Base-by-base conservation (phyloP, 2,113 vertebrate species). In the Rhodinocichla rosea region DNA sequence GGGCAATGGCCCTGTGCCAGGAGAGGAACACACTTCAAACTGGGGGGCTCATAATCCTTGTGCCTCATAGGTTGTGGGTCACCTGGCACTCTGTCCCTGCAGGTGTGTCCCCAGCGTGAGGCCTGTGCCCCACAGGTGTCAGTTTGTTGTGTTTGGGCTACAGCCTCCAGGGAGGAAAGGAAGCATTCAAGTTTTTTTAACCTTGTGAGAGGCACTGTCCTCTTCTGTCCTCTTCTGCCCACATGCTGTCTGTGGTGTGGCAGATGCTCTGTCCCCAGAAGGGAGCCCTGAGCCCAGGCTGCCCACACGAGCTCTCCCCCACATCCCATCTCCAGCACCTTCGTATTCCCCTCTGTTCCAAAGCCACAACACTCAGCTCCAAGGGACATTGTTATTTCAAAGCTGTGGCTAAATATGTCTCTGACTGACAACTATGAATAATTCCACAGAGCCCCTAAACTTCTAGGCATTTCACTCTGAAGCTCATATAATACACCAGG, bases 341-440 rank as follows among this genome's bases (percentile, higher is more conserved):
- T 81, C 71, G 69, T 78, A 13, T 57, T 89, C 85, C 22, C 71
- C 21, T 94, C 24, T 10, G 11, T 70, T 94, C 64, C 78, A 73
- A 81, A 95, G 89, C 69, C 47, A 9, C 35, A 44, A 4, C 47
- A 22, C 12, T 65, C 89, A 83, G 70, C 90, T 94, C 86, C 6
- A 7, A 93, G 74, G 80, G n/a, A 49, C 28, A 7, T 85, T 89
- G 68, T 97, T 90, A 93, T 95, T 95, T 97, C 89, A 95, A 89
- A 96, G 89, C 70, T 50, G 56, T 75, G 76, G 64, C 91, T 97
- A 97, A 97, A 90, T 87, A 84, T 6, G 24, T 65, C 75, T 59
- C 49, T 94, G 94, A 95, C 89, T 96, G 97, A 96, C 96, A 97
- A 60, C 83, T 84, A 57, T 83, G 92, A 96, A 94, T 96, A 96